These are phyloP conservation scores for Daubentonia madagascariensis DNA, from an alignment of 2,113 vertebrate species.

Conservation along the genomic window DNA sequence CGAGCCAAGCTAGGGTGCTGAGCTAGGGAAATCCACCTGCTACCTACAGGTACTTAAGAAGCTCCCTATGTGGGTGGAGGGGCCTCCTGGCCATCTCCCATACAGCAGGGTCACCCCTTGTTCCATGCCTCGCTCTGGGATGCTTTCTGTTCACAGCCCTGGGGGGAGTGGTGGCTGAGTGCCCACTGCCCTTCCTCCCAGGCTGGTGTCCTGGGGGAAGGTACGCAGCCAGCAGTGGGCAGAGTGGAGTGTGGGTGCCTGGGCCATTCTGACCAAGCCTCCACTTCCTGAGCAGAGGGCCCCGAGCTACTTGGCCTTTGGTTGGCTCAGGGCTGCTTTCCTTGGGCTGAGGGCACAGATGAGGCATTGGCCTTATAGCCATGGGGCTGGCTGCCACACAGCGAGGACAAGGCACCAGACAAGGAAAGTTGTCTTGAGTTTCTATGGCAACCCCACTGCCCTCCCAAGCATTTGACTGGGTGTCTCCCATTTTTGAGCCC, in stretches of 20 bases:
- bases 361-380: neutral
- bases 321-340: neutral
- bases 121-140: neutral
- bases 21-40: neutral
- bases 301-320: neutral
- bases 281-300: neutral
- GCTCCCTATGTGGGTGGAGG: neutral
- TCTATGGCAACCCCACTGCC: neutral
- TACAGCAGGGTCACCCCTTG: too few relatives aligned
- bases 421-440: neutral
- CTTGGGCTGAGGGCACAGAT: neutral
- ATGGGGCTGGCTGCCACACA: too few relatives aligned
- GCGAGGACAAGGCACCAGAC: neutral
- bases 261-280: neutral
- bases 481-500: neutral
- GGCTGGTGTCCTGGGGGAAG: neutral
- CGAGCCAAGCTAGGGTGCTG: neutral
- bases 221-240: neutral
- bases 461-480: neutral
- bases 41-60: too few relatives aligned
- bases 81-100: neutral
- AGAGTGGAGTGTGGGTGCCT: neutral
- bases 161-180: neutral
- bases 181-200: neutral
- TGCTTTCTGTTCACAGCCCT: neutral